phyloP scores from a whole-genome alignment of 1,140 invertebrate genomes.

The Propsilocerus akamusi region DNA sequence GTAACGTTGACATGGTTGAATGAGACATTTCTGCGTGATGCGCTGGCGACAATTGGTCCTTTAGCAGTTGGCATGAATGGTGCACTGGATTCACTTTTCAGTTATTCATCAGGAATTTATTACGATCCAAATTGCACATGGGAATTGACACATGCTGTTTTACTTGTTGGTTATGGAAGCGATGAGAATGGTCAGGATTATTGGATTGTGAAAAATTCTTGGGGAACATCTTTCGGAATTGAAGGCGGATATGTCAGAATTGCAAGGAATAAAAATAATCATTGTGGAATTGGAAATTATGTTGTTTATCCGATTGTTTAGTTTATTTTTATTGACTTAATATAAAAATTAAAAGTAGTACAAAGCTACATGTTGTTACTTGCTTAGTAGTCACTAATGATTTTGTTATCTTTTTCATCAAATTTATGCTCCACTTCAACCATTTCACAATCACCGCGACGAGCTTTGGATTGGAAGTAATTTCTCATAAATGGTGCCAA shows the following conservation, averaged over 20 bases:
- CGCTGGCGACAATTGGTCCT: neutral
- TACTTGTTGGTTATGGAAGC: conserved; percentile 68
- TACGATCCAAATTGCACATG: conserved; percentile 18
- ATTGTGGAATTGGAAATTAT: conserved; percentile 52
- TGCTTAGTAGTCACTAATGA: no score
- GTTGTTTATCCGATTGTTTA: conserved; percentile 36
- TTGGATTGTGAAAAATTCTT: conserved; percentile 54
- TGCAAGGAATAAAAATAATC: conserved; percentile 48
- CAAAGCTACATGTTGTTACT: no score
- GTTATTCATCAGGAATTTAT: neutral
- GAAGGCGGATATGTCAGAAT: conserved; percentile 56
- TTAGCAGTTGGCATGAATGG: neutral
- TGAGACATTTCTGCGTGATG: neutral
- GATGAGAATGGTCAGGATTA: conserved; percentile 42
- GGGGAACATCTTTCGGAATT: conserved; percentile 48
- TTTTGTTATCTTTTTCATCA: no score
- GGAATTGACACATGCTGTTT: conserved; percentile 60
- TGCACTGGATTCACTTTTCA: neutral
- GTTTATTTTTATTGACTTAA: neutral
- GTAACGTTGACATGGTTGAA: neutral
- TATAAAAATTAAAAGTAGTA: no score
- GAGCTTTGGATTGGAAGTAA: no score
- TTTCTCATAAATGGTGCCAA: conserved; percentile 42
- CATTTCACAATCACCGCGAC: no score
- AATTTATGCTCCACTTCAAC: no score